Evolutionary conservation across 2,113 vertebrate species (phyloP).

Genomic region (Girardinichthys multiradiatus): DNA sequence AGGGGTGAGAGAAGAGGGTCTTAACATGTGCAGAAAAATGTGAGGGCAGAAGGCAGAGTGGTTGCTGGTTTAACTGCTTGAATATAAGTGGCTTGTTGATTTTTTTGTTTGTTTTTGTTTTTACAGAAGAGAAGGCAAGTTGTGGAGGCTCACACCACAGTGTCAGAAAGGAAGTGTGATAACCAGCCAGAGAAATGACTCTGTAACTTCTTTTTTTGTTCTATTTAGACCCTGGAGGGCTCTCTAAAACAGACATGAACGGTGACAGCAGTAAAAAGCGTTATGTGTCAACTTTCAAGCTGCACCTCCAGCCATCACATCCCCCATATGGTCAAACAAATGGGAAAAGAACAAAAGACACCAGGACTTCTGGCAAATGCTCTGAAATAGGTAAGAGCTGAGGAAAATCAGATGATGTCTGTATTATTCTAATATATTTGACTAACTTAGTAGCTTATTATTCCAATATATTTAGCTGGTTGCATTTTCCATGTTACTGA

Average conservation of each 20-base stretch:
- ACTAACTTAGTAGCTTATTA: no score
- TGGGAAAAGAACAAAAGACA: neutral
- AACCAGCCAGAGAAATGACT: slow-evolving; percentile 68
- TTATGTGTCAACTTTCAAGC: slow-evolving; percentile 79
- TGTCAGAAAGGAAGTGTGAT: slow-evolving; percentile 65
- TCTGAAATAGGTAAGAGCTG: slow-evolving; percentile 58
- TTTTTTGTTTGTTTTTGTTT: neutral
- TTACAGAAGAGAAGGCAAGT: no score
- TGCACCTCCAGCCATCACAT: slow-evolving; percentile 55
- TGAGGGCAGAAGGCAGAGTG: slow-evolving; percentile 31
- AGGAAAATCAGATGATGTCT: neutral
- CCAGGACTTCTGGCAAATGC: neutral
- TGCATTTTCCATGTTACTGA: neutral
- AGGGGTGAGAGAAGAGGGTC: slow-evolving; percentile 36
- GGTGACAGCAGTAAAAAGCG: slow-evolving; percentile 48
- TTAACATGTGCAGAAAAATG: slow-evolving; percentile 33
- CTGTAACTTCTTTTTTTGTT: slow-evolving; percentile 28
- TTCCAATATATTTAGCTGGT: neutral
- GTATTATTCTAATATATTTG: neutral
- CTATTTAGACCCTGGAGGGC: neutral
- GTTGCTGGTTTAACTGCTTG: neutral
- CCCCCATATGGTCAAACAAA: slow-evolving; percentile 13
- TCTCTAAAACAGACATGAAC: slow-evolving; percentile 55
- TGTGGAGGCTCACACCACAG: neutral
- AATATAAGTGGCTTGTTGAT: slow-evolving; percentile 5